These are phyloP conservation scores for Anthoptus insignis DNA, from an alignment of 2,888 invertebrate species.

Conservation along the genomic window DNA sequence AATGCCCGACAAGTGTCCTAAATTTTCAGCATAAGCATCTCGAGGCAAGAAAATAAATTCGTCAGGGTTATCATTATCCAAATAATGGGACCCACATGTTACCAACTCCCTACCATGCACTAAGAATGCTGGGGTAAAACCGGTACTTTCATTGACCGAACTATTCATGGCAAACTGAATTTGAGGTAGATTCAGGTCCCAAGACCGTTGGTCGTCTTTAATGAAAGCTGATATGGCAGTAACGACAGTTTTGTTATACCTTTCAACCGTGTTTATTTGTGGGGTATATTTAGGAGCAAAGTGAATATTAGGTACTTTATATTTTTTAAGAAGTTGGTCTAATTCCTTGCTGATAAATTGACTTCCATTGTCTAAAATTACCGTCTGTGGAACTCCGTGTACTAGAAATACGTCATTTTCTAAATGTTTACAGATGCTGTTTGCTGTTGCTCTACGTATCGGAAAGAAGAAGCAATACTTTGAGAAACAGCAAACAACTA, in stretches of 20 bases:
- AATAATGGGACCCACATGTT: slow-evolving; percentile 1
- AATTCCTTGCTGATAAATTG: slow-evolving; percentile 47
- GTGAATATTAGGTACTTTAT: slow-evolving; percentile 48
- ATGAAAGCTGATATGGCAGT: not conserved
- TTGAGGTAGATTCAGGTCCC: not conserved
- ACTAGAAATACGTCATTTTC: slow-evolving; percentile 51
- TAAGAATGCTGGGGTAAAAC: slow-evolving; percentile 13
- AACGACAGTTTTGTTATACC: slow-evolving; percentile 4
- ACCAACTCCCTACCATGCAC: slow-evolving; percentile 4
- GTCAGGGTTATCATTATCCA: too few relatives aligned
- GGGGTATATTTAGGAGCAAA: slow-evolving; percentile 41
- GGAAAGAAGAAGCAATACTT: slow-evolving; percentile 33
- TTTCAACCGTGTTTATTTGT: slow-evolving; percentile 9
- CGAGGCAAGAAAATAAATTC: too few relatives aligned
- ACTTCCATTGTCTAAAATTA: slow-evolving; percentile 51
- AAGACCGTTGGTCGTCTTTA: not conserved
- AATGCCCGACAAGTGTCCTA: slow-evolving; percentile 9
- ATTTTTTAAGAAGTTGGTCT: slow-evolving; percentile 39
- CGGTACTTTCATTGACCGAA: slow-evolving; percentile 2
- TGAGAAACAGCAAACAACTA: not conserved
- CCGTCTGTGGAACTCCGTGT: slow-evolving; percentile 51
- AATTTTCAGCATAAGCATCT: slow-evolving; percentile 17
- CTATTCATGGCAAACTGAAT: slow-evolving; percentile 13
- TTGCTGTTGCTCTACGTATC: slow-evolving; percentile 23
- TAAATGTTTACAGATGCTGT: slow-evolving; percentile 27